Conservation (phyloP, 2,888 invertebrate species). For the Asteroscopus sphinx region DNA sequence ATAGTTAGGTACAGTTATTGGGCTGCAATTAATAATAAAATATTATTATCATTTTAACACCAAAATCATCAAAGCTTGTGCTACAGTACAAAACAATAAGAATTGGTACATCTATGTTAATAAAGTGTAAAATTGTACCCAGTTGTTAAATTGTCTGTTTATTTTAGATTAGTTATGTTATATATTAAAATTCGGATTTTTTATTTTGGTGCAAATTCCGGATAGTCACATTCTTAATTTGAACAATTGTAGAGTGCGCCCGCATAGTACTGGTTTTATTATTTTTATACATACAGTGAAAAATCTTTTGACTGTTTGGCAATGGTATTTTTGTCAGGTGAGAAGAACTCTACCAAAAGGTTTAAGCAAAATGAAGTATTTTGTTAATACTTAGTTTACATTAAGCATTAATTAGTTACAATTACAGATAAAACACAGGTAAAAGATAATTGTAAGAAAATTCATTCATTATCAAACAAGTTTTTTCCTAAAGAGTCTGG, state of each 20-base stretch:
- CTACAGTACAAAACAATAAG: constrained; percentile 41
- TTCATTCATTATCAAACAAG: too few relatives aligned
- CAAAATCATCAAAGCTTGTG: constrained; percentile 45
- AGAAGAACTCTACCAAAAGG: too few relatives aligned
- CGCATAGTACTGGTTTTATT: too few relatives aligned
- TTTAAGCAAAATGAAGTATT: too few relatives aligned
- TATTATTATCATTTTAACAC: constrained; percentile 17
- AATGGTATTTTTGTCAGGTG: too few relatives aligned
- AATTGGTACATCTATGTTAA: constrained; percentile 40
- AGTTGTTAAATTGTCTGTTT: constrained; percentile 52
- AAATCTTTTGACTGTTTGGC: neutral
- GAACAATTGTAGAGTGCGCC: constrained; percentile 1
- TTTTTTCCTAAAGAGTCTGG: too few relatives aligned
- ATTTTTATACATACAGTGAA: neutral
- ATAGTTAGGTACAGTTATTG: constrained; percentile 1
- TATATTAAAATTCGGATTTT: constrained; percentile 64
- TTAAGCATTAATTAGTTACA: too few relatives aligned
- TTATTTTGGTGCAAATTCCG: constrained; percentile 26
- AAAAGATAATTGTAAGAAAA: too few relatives aligned
- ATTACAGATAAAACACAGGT: too few relatives aligned
- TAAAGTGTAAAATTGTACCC: constrained; percentile 67
- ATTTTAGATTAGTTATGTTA: constrained; percentile 62
- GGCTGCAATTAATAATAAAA: constrained; percentile 6
- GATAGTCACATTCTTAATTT: constrained; percentile 5
- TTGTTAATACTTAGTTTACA: too few relatives aligned